Base-by-base conservation (phyloP, 2,888 invertebrate species). In the Drosophila gaucha region DNA sequence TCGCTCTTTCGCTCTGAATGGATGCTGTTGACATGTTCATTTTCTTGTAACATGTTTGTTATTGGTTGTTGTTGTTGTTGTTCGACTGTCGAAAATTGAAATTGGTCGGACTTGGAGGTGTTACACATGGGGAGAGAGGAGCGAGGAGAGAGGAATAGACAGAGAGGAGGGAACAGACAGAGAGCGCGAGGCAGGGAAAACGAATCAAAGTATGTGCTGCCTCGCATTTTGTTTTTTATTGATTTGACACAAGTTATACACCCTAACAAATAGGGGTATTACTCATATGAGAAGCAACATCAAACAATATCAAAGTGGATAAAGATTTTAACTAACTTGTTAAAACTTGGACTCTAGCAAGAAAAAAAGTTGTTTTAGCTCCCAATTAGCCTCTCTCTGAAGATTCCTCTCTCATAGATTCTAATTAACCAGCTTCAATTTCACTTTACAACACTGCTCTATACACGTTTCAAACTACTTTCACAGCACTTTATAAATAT, bases 21-120 rank as follows among this genome's bases (percentile, higher is more conserved):
- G 33, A 54, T 84, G 86, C 73, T 76, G 86, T 83, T 83, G 88
- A 87, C 88, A 83, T 83, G 86, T 87, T 87, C 83, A 87, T 87
- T 83, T 83, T 83, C 83, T 85, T 87, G 82, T 80, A 56, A 70
- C 65, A 50, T 55, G 62, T 43, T 47, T 30, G 31, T 44, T 36
- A 16, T 36, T 49, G 44, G 62, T 31, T 31, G 31, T 46, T 38
- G 49, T 43, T 57, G 69, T 41, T 50, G 67, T 18, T 31, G 46
- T 18, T 28, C 71, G 55, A 57, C 63, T 80, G 78, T 63, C 65
- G 80, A 78, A 83, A 85, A 82, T 82, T 85, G 87, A 87, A 85
- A 83, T 82, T 87, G 87, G 63, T 85, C 66, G 78, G 12, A 31
- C 51, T 80, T 63, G 59, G 85, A 78, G 76, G 74, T 86, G 82